Evolutionary conservation across 2,797 vertebrate species (phyloP), one percentile per base, ranked within the genome.

Genomic region (Ctenochaetus hawaiiensis): DNA sequence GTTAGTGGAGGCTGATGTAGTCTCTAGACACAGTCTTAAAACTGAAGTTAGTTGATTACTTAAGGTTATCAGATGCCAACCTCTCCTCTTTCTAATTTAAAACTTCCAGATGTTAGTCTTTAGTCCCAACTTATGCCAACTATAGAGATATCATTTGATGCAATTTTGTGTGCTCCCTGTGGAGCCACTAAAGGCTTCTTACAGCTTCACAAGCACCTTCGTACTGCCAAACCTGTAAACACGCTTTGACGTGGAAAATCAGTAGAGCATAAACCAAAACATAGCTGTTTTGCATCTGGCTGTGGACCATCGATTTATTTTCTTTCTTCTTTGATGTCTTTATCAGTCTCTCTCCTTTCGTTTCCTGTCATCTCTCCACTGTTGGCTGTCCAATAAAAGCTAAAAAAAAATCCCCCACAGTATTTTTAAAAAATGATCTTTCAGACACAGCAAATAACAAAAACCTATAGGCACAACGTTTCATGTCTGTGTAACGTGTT

Each of bases 281-380:
- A 26, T 2, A 3, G 10, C 44, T 58, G 44, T 12, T 22, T 37
- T 9, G 57, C 7, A 2, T 61, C 48, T 43, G 22, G 17, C 58
- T 8, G 14, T 2, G 10, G 45, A 41, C 20, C 34, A 41, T 61
- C 30, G n/a, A 67, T 26, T 26, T 6, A 18, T 23, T 22, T 66
- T 41, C 34, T 52, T 61, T 61, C 17, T 30, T 48, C 2, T 63
- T 48, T 65, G 14, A 17, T 20, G 62, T 56, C 20, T 57, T 48
- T 58, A 41, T 8, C 44, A 17, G 43, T 43, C 11, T 26, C 30
- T 30, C 22, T 70, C 37, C 34, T 17, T 8, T 47, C 12, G n/a
- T 16, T 48, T 22, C 44, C n/a, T 39, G n/a, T 22, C 20, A 58
- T 59, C n/a, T 43, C 22, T 57, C 54, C 10, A 13, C 47, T 67